Percentiles rank a stretch among this genome's conserved stretches.
Conservation (phyloP, 1,140 invertebrate species). For the Venustaconcha ellipsiformis region DNA sequence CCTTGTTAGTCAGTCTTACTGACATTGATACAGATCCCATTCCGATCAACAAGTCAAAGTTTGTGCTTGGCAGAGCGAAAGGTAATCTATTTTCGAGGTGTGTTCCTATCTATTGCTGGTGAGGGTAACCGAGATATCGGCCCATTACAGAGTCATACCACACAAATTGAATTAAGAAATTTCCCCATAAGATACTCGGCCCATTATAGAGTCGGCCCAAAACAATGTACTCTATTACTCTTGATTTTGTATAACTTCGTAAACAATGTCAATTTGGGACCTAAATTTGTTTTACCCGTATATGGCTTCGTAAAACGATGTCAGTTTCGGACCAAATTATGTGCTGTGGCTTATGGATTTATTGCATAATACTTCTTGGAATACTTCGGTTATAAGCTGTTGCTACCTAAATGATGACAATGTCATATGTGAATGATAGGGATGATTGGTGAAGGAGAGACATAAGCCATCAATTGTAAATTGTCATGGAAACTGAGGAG, state of each 20-base stretch:
- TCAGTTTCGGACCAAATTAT: no score
- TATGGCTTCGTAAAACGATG: no score
- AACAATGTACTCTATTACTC: neutral
- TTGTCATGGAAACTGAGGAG: constrained; percentile 21
- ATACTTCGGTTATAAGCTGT: no score
- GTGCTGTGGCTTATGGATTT: no score
- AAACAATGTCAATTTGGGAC: neutral
- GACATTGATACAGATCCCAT: constrained; percentile 50
- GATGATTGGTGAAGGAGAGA: no score
- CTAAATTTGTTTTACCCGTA: neutral
- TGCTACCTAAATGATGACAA: no score
- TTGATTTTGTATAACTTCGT: neutral
- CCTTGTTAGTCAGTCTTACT: constrained; percentile 55
- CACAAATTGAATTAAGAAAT: no score
- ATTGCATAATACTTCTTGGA: no score
- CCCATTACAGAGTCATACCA: neutral
- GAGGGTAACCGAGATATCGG: neutral
- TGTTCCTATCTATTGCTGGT: neutral
- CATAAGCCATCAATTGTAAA: no score
- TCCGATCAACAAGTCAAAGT: constrained; percentile 40
- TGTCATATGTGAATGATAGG: no score
- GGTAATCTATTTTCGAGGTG: constrained; percentile 32
- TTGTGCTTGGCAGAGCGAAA: constrained; percentile 49
- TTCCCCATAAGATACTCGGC: no score
- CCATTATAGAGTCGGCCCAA: neutral